These are phyloP conservation scores for Cyclina sinensis DNA, from an alignment of 1,140 invertebrate species.

Conservation along the genomic window DNA sequence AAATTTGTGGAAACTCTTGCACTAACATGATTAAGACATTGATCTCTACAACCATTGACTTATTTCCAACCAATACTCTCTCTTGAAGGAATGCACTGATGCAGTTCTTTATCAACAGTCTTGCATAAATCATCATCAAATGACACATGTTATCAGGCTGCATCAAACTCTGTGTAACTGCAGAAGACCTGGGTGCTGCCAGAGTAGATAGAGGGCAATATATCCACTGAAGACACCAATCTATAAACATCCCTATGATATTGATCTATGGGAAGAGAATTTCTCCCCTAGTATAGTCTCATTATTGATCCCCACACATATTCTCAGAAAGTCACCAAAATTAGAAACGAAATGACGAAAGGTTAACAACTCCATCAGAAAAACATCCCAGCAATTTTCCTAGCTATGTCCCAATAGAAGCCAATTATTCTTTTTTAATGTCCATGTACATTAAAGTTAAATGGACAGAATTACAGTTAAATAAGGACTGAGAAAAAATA, in stretches of 20 bases:
- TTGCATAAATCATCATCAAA: background rate
- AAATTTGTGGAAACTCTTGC: too few species aligned
- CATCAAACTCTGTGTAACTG: background rate
- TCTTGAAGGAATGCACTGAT: too few species aligned
- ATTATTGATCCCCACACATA: background rate
- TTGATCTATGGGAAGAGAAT: slow-evolving; percentile 6
- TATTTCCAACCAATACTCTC: too few species aligned
- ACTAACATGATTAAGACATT: too few species aligned
- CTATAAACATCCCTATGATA: slow-evolving; percentile 9
- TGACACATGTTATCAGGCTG: background rate
- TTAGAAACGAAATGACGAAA: background rate
- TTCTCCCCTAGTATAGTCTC: slow-evolving; percentile 1
- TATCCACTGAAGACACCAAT: slow-evolving; percentile 24
- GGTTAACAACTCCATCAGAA: background rate
- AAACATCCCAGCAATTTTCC: too few species aligned
- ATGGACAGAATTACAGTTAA: too few species aligned
- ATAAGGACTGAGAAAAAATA: too few species aligned
- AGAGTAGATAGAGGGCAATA: slow-evolving; percentile 12
- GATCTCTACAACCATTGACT: too few species aligned
- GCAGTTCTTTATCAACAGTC: too few species aligned
- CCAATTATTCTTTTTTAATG: too few species aligned
- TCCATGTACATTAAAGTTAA: too few species aligned
- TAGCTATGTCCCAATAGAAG: too few species aligned
- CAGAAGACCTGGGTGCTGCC: background rate
- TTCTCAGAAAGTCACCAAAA: slow-evolving; percentile 26